phyloP scores from a whole-genome alignment of 1,140 invertebrate species.

The Drosophila sturtevanti region DNA sequence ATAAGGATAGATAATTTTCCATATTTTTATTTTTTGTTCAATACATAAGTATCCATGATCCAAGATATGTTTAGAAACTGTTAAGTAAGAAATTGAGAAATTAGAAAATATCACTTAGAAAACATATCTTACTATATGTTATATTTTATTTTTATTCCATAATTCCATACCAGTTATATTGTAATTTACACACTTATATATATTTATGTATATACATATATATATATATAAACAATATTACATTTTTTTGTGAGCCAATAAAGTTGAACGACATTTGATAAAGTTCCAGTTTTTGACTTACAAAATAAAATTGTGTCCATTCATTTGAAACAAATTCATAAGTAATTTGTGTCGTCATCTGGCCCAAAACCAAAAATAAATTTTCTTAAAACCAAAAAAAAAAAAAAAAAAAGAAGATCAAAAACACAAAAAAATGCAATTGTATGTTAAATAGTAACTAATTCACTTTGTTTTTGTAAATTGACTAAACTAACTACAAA shows the following conservation, averaged over 20 bases:
- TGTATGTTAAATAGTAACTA: too few relatives aligned
- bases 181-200: constrained; percentile 14
- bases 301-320: constrained; percentile 8
- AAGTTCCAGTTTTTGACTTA: constrained; percentile 25
- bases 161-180: constrained; percentile 14
- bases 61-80: too few relatives aligned
- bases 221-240: constrained; percentile 5
- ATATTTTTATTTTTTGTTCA: too few relatives aligned
- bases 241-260: neutral
- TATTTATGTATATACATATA: neutral
- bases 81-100: too few relatives aligned
- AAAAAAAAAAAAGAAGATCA: too few relatives aligned
- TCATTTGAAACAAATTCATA: neutral
- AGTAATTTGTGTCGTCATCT: constrained; percentile 1
- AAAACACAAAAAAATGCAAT: too few relatives aligned
- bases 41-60: too few relatives aligned
- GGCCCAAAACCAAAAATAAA: neutral
- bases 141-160: neutral
- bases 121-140: too few relatives aligned
- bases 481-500: neutral
- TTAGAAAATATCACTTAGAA: neutral
- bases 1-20: too few relatives aligned
- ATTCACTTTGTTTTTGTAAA: neutral
- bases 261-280: constrained; percentile 16
- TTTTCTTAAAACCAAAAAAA: neutral